Evolutionary conservation across 2,113 vertebrate species (phyloP), one percentile per base, ranked within the genome.

Genomic region (Lagopus muta): DNA sequence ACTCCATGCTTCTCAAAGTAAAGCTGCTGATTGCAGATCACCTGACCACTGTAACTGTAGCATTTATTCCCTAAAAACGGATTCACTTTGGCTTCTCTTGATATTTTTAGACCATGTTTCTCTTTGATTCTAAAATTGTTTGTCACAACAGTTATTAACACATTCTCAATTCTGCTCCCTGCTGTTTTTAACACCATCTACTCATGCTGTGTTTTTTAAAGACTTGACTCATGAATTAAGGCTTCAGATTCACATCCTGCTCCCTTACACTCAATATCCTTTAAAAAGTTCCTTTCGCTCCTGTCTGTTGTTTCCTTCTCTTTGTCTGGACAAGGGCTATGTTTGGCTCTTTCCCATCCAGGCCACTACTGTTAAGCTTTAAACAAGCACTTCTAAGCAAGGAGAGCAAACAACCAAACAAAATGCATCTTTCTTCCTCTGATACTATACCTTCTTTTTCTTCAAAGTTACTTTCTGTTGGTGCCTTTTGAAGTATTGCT

Each of bases 211-310:
- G 0, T 58, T 75, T 86, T 74, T 78, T 43, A 20, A 87, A 72
- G 69, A 30, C 40, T 82, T 79, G 28, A 6, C 75, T 32, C 82
- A 47, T 61, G 60, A 89, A 75, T 22, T 19, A 65, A 64, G 38
- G 38, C 61, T 82, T 90, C 36, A 77, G n/a, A 86, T 90, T 86
- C 50, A 83, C 82, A 88, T 96, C 88, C 90, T 94, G 88, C 89
- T 95, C 81, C 30, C 42, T 92, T 80, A 45, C 6, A 19, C 22
- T 88, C 43, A 17, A 30, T 83, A 78, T 89, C 81, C 88, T 95
- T 93, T 48, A 3, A 5, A 36, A 43, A 79, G 74, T 11, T 40
- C 48, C 42, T 65, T 93, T 93, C 32, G 62, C n/a, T 95, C 86
- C 66, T 92, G n/a, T 79, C 58, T 85, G 8, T 94, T 91, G 58